phyloP scores from a whole-genome alignment of 2,113 vertebrate species.

The Dissostichus mawsoni region DNA sequence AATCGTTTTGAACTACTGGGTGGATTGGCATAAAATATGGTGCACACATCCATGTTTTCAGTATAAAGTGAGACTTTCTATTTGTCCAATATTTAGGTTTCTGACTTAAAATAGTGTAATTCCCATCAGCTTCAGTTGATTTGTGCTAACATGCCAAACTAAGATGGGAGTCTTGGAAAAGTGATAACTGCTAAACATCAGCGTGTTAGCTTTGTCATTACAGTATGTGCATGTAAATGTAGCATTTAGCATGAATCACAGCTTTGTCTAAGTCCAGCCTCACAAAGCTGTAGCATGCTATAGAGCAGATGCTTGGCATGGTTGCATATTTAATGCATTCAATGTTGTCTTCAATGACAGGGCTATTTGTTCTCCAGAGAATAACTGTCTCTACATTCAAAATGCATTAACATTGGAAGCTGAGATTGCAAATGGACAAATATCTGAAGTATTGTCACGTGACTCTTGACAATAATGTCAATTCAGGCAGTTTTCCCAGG shows the following conservation, averaged over 20 bases:
- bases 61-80: not conserved
- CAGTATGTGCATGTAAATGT: too few species aligned
- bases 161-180: not conserved
- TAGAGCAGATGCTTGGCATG: not conserved
- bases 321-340: not conserved
- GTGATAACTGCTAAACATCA: not conserved
- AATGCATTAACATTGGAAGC: slow-evolving; percentile 31
- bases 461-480: slow-evolving; percentile 17
- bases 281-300: not conserved
- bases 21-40: not conserved
- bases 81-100: too few species aligned
- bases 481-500: not conserved
- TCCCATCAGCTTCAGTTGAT: not conserved
- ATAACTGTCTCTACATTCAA: not conserved
- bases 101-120: too few species aligned
- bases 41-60: not conserved
- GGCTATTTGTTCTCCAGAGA: not conserved
- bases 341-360: not conserved
- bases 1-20: too few species aligned
- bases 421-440: slow-evolving; percentile 4
- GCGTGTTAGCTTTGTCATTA: not conserved
- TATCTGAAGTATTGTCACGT: not conserved
- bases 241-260: too few species aligned
- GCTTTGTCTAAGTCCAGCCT: too few species aligned
- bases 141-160: not conserved